Percentiles rank a stretch among this genome's conserved stretches.
Evolutionary conservation across 2,797 vertebrate species (phyloP).

Genomic region (Myotis vivesi): DNA sequence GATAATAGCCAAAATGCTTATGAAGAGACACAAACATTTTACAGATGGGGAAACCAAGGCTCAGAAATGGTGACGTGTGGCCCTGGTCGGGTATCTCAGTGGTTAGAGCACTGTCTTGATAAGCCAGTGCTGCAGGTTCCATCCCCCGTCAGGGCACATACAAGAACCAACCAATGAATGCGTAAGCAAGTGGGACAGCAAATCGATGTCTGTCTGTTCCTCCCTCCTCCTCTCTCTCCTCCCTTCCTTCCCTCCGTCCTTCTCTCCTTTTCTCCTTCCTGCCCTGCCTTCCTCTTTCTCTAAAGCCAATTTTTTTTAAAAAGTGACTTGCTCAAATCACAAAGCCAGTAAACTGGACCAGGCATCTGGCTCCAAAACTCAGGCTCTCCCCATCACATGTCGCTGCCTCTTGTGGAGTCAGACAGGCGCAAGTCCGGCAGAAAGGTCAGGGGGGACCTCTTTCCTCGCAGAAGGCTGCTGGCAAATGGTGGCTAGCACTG

Average conservation of each 20-base stretch:
- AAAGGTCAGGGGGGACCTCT: neutral
- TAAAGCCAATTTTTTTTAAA: neutral
- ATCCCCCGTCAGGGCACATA: neutral
- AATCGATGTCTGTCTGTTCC: neutral
- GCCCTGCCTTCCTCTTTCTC: neutral
- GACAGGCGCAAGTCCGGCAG: neutral
- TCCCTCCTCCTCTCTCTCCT: neutral
- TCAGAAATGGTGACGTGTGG: neutral
- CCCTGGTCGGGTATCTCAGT: neutral
- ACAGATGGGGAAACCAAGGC: neutral
- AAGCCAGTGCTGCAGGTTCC: neutral
- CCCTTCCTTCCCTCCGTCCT: neutral
- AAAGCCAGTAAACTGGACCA: neutral
- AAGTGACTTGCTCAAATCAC: neutral
- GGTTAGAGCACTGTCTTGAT: neutral
- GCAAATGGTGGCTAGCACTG: constrained; percentile 36
- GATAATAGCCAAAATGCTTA: neutral
- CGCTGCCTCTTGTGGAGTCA: neutral
- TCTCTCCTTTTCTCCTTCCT: neutral
- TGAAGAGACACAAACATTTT: neutral
- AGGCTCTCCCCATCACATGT: neutral
- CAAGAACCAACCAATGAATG: neutral
- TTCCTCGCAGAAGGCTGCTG: constrained; percentile 5
- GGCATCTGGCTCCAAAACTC: neutral
- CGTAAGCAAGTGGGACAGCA: neutral